Evolutionary conservation across 2,888 invertebrate genomes (phyloP).

Genomic region (Drosophila atroscutellata): DNA sequence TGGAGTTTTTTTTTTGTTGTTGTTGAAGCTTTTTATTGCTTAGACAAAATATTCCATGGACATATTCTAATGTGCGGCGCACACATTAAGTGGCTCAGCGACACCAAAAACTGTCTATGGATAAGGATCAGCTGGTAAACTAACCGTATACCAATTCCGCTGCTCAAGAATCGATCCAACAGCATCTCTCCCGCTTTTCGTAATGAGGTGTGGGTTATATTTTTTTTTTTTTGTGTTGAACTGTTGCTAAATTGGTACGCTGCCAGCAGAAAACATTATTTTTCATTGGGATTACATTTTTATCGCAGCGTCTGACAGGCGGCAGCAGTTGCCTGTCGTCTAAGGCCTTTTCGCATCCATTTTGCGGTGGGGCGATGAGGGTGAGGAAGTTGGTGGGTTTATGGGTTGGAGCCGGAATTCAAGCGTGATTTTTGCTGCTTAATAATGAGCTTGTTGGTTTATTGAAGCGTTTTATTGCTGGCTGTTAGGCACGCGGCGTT

Average conservation of each 20-base stretch:
- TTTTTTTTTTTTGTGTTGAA: conserved; percentile 45
- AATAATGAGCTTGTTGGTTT: conserved; percentile 77
- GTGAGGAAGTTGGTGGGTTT: background rate
- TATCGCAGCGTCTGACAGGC: conserved; percentile 81
- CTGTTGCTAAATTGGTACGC: conserved; percentile 73
- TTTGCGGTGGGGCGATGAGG: background rate
- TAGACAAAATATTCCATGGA: conserved; percentile 10
- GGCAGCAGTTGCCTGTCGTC: conserved; percentile 77
- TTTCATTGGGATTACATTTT: conserved; percentile 81
- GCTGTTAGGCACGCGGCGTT: conserved; percentile 60
- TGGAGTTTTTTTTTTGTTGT: background rate
- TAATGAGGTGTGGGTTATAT: conserved; percentile 58
- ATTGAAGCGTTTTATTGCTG: conserved; percentile 67
- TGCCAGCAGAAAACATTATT: conserved; percentile 76
- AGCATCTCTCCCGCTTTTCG: conserved; percentile 3
- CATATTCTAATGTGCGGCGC: conserved; percentile 13
- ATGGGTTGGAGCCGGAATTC: conserved; percentile 34
- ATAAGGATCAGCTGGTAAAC: conserved; percentile 12
- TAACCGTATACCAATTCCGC: conserved; percentile 1
- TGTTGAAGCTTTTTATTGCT: background rate
- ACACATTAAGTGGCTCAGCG: conserved; percentile 19
- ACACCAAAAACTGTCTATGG: background rate
- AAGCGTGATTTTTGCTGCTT: conserved; percentile 82
- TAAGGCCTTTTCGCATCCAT: conserved; percentile 2
- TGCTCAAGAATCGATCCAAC: conserved; percentile 9